Evolutionary conservation across 1,140 invertebrate species (phyloP).

Genomic region (Asobara japonica): DNA sequence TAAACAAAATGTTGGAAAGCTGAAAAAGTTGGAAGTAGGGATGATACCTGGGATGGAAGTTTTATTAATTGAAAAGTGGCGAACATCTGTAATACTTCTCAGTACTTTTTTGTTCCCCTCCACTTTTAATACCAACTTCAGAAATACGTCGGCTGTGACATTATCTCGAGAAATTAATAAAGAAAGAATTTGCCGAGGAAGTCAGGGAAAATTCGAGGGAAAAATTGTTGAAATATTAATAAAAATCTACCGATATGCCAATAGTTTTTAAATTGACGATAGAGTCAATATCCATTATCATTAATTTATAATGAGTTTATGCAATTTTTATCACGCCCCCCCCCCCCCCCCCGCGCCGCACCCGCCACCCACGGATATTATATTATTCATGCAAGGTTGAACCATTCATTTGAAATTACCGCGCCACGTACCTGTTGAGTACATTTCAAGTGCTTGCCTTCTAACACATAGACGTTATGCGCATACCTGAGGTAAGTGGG

Average conservation of each 20-base stretch:
- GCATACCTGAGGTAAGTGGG: not conserved
- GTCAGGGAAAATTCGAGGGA: no score
- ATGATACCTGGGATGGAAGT: not conserved
- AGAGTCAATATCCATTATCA: no score
- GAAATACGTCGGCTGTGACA: not conserved
- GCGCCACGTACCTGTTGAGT: constrained; percentile 32
- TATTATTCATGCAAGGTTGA: constrained; percentile 13
- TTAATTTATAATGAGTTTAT: no score
- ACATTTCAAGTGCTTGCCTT: not conserved
- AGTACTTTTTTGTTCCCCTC: not conserved
- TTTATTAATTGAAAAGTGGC: not conserved
- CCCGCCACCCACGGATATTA: not conserved
- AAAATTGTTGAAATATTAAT: no score
- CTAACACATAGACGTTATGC: not conserved
- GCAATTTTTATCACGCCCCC: no score
- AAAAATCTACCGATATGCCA: no score
- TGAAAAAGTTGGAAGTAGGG: not conserved
- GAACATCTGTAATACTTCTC: no score
- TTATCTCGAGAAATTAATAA: no score
- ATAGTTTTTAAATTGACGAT: no score
- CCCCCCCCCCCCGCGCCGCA: no score
- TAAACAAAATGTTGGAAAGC: not conserved
- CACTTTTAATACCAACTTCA: not conserved
- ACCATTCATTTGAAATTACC: constrained; percentile 22
- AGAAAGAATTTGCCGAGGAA: no score